phyloP scores from a whole-genome alignment of 2,888 invertebrate genomes.

The Machimus rusticus region DNA sequence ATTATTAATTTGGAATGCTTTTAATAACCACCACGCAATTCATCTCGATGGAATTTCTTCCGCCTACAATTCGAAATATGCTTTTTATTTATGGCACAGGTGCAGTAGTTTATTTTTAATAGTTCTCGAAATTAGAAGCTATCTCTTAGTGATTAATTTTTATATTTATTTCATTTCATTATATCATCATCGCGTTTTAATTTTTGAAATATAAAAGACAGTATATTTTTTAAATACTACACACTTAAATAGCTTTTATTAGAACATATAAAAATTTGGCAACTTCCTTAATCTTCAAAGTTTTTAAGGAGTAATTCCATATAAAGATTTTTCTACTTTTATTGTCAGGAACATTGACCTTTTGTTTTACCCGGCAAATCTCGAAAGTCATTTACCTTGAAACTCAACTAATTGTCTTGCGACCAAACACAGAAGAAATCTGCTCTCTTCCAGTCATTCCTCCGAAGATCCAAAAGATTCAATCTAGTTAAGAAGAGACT shows the following conservation, averaged over 20 bases:
- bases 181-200: no score
- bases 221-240: no score
- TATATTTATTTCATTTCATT: no score
- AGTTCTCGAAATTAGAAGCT: background rate
- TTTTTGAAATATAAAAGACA: no score
- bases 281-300: no score
- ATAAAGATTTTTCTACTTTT: no score
- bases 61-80: background rate
- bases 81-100: background rate
- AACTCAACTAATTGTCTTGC: background rate
- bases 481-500: background rate
- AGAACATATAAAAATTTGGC: no score
- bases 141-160: background rate
- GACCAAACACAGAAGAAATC: background rate
- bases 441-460: background rate
- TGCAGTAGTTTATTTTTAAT: background rate
- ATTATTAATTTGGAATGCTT: background rate
- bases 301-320: no score
- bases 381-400: background rate
- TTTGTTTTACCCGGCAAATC: background rate
- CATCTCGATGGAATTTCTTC: background rate
- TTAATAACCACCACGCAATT: background rate
- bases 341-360: background rate
- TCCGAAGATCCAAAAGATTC: background rate
- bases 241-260: no score